Evolutionary conservation across 2,113 vertebrate genomes (phyloP).

Genomic region (Chrysochloris asiatica): DNA sequence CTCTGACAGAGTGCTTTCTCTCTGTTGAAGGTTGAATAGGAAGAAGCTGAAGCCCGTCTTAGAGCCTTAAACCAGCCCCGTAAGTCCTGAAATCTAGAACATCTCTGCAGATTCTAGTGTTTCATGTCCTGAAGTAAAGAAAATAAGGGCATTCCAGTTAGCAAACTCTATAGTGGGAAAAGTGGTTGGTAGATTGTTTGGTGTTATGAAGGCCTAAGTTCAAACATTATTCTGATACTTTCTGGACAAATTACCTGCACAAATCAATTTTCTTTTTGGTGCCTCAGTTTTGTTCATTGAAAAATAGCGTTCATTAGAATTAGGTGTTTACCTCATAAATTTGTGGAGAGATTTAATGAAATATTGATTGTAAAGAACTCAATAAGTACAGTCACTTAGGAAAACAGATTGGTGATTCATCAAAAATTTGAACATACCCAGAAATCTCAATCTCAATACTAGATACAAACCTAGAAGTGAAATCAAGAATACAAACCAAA

Average conservation of each 20-base stretch:
- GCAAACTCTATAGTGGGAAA: not conserved
- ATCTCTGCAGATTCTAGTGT: not conserved
- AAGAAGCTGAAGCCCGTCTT: not conserved
- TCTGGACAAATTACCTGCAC: not conserved
- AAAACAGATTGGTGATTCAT: too few species aligned
- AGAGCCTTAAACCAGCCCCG: not conserved
- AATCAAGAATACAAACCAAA: too few species aligned
- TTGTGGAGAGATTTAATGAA: constrained; percentile 15
- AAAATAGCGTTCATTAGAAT: not conserved
- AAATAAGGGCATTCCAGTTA: not conserved
- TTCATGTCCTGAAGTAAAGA: not conserved
- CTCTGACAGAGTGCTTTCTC: not conserved
- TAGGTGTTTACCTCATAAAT: not conserved
- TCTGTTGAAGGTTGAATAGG: not conserved
- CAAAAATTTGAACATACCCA: too few species aligned
- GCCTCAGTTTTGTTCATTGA: not conserved
- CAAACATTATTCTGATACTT: constrained; percentile 14
- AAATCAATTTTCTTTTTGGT: not conserved
- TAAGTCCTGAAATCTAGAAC: not conserved
- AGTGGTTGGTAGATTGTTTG: not conserved
- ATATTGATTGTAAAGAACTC: not conserved
- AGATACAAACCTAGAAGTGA: too few species aligned
- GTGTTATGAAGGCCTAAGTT: not conserved
- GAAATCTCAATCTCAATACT: too few species aligned
- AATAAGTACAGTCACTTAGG: not conserved